Conservation (phyloP, 2,797 vertebrate genomes). For the Peromyscus attwateri region DNA sequence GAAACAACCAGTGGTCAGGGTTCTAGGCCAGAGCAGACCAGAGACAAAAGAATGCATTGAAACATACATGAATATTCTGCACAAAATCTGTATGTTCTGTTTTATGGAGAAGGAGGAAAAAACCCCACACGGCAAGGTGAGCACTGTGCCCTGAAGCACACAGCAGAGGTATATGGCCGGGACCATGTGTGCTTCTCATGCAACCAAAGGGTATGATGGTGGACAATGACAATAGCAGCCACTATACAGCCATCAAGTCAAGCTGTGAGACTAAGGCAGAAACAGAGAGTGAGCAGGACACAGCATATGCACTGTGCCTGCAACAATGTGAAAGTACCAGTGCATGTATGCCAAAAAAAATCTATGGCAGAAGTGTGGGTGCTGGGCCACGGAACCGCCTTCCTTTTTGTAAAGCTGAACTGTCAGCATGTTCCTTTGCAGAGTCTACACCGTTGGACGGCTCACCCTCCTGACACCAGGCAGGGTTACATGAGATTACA, state of each 20-base stretch:
- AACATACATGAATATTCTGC: background rate
- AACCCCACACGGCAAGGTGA: background rate
- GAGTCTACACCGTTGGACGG: background rate
- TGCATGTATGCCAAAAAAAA: background rate
- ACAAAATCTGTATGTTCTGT: background rate
- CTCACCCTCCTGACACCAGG: background rate
- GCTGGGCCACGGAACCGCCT: accelerated
- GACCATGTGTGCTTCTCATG: background rate
- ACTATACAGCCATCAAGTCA: background rate
- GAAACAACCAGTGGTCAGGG: background rate
- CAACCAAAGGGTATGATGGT: background rate
- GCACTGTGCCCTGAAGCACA: background rate
- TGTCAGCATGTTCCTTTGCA: background rate
- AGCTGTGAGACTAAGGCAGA: background rate
- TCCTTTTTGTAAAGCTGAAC: background rate
- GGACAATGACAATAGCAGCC: background rate
- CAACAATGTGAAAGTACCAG: background rate
- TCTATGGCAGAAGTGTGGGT: background rate
- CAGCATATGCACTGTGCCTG: background rate
- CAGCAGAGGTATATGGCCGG: background rate
- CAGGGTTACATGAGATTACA: background rate
- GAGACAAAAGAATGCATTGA: background rate
- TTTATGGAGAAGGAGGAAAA: background rate
- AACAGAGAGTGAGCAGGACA: background rate
- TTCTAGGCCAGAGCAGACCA: background rate